Base-by-base conservation (phyloP, 1,140 invertebrate species). In the Globodera ellingtonae region DNA sequence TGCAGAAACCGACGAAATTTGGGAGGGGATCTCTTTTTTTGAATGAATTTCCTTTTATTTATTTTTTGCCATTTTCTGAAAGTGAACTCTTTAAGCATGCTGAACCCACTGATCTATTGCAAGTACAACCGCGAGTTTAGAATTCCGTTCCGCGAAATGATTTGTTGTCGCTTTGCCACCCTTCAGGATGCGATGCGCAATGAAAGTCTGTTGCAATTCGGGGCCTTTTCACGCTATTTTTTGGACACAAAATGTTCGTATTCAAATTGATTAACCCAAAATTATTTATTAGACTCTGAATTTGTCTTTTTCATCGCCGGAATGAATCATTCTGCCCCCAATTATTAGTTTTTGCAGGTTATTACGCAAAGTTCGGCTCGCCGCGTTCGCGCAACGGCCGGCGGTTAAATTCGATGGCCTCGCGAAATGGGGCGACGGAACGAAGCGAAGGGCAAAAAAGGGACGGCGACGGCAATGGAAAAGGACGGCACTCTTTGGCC, bases 61-160 rank as follows among this genome's bases (percentile, higher is more conserved):
- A 24, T n/a, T n/a, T n/a, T 0, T 35, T 35, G 35, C 35, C 35
- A 35, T 35, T 35, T 35, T 35, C 35, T 35, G 35, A 79, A 79
- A 18, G 6, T n/a, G 7, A 44, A 52, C 3, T 47, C 24, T 84
- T 86, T 78, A 71, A 89, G 87, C 75, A 91, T 90, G 81, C 80
- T 91, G n/a, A 91, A 92, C 85, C 91, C 91, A n/a, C 84, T 92
- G 66, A 91, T 91, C 79, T 92, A 92, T 83, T 90, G 90, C 72
- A 90, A 90, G 74, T 92, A 91, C 85, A 92, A 92, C 81, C 85
- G 90, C 70, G 91, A 91, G 65, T 91, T 91, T 84, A 87, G 91
- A 80, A 89, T 89, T 79, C 91, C 91, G 6, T 91, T 91, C 83
- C 89, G 89, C 72, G 90, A 92, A 87, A 92, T 91, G 82, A 83